These are phyloP conservation scores for Cheirogaleus medius DNA, from an alignment of 2,113 vertebrate species.

Conservation along the genomic window DNA sequence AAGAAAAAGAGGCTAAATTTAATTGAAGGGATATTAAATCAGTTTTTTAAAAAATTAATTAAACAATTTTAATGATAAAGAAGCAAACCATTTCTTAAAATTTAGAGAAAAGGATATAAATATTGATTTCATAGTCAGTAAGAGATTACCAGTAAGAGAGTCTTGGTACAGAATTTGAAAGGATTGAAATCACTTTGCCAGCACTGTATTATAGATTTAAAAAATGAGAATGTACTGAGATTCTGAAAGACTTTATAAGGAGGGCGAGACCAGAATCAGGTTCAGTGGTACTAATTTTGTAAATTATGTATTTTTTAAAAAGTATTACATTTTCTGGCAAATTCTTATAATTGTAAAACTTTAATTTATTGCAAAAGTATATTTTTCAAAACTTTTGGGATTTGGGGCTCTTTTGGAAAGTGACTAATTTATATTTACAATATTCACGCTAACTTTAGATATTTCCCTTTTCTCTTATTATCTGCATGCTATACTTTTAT, in stretches of 20 bases:
- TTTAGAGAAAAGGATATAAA: background rate
- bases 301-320: background rate
- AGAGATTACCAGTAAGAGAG: background rate
- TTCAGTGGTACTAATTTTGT: background rate
- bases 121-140: background rate
- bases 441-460: background rate
- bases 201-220: background rate
- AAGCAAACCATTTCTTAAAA: slow-evolving; percentile 29
- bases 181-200: background rate
- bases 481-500: background rate
- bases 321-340: background rate
- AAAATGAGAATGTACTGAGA: background rate
- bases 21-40: slow-evolving; percentile 5
- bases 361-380: background rate
- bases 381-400: slow-evolving; percentile 8
- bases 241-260: background rate
- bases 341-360: background rate
- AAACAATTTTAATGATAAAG: background rate
- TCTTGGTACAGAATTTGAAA: slow-evolving; percentile 3
- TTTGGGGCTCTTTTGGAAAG: background rate
- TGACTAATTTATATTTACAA: background rate
- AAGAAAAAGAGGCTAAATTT: slow-evolving; percentile 1
- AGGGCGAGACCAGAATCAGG: background rate
- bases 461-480: background rate
- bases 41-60: slow-evolving; percentile 35